A percentile compares a stretch with the other conserved stretches of the same genome.
These are phyloP conservation scores for Melanotaenia maccullochi DNA, from an alignment of 2,797 vertebrate species.

Conservation along the genomic window DNA sequence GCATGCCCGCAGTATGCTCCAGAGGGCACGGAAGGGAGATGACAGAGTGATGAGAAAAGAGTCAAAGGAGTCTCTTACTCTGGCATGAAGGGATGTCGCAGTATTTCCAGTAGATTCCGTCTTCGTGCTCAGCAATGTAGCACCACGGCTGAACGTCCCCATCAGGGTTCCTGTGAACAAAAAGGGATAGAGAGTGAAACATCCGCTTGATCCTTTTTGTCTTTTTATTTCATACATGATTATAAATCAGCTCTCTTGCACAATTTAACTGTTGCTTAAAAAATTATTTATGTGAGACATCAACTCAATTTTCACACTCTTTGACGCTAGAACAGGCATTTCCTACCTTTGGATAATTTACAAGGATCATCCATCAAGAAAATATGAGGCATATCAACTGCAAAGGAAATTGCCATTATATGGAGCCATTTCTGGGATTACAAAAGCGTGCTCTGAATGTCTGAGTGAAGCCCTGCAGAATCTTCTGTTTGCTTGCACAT, in stretches of 20 bases:
- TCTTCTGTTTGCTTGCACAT: neutral
- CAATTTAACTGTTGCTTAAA: neutral
- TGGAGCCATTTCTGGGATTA: neutral
- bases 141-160: conserved; percentile 97
- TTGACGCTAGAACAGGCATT: neutral
- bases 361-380: neutral
- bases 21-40: conserved; percentile 24
- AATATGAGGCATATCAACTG: conserved; percentile 13
- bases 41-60: conserved; percentile 10
- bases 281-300: neutral
- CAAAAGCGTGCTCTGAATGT: neutral
- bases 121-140: conserved; percentile 93
- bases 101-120: conserved; percentile 96
- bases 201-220: neutral
- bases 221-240: neutral
- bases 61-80: conserved; percentile 78
- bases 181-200: neutral
- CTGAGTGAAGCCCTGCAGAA: neutral
- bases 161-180: conserved; percentile 89
- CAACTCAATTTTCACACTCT: neutral
- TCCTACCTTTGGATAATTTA: neutral
- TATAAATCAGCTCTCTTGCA: neutral
- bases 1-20: conserved; percentile 19
- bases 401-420: conserved; percentile 7
- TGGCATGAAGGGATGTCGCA: conserved; percentile 93